Percentiles rank a stretch among this genome's conserved stretches.
These are phyloP conservation scores for Amphiura filiformis DNA, from an alignment of 35 echinoderm and acorn worm species.

Conservation along the genomic window DNA sequence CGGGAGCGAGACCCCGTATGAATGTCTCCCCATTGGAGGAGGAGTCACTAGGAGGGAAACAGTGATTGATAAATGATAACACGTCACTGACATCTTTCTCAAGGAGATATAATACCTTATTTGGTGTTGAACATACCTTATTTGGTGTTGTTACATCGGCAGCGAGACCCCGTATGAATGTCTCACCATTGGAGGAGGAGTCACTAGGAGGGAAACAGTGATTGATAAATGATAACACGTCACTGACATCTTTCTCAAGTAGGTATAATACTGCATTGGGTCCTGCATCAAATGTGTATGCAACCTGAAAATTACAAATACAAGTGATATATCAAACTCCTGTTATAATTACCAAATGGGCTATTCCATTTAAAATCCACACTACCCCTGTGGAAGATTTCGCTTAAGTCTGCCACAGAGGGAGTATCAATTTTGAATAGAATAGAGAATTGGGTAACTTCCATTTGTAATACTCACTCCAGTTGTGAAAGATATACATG, in stretches of 20 bases:
- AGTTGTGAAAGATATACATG: no score
- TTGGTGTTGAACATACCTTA: slow-evolving; percentile 59
- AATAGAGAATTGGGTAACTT: no score
- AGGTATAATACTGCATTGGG: slow-evolving; percentile 85
- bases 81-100: slow-evolving; percentile 71
- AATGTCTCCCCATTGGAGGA: slow-evolving; percentile 36
- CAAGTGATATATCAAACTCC: neutral
- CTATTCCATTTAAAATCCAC: no score
- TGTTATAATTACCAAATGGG: no score
- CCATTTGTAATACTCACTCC: no score
- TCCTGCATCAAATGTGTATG: slow-evolving; percentile 98
- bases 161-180: slow-evolving; percentile 64
- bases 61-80: slow-evolving; percentile 66
- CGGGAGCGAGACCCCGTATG: slow-evolving; percentile 53
- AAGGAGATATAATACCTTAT: slow-evolving; percentile 69
- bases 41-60: slow-evolving; percentile 52
- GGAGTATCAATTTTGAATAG: no score
- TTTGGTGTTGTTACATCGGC: neutral
- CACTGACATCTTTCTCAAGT: slow-evolving; percentile 61
- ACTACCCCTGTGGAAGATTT: no score
- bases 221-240: slow-evolving; percentile 67
- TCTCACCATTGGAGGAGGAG: slow-evolving; percentile 4
- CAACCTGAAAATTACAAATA: slow-evolving; percentile 69
- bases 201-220: slow-evolving; percentile 67
- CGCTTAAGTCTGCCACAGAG: no score